Base-by-base conservation (phyloP, 2,888 invertebrate genomes). In the Microctonus brassicae region DNA sequence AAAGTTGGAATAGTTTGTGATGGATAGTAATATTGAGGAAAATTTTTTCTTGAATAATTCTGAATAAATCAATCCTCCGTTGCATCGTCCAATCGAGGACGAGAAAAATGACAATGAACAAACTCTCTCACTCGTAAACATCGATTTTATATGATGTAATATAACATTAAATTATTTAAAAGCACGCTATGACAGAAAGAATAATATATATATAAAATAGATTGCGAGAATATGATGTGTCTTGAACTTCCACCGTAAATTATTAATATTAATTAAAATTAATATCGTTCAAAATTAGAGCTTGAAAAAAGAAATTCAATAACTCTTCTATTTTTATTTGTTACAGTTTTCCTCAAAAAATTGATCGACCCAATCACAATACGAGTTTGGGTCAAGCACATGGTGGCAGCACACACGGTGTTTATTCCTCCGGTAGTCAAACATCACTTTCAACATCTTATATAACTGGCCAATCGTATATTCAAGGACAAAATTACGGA, bases 381-480 rank as follows among this genome's bases (percentile, higher is more conserved):
- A 73, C 83, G 60, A 82, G 80, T 78, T 80, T 82, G 62, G 83
- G 79, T 72, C 85, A 86, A 74, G 75, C 81, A 60, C 84, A 84
- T 75, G 79, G 83, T 10, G 77, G 79, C 53, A 81, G 81, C 47
- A 81, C 82, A 65, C 86, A 84, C 76, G 84, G 84, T 33, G 80
- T 82, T 10, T 86, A 86, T 70, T 85, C 86, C 20, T 82, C 86
- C 52, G 83, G 84, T 36, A 84, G 83, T 71, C 86, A 86, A 76
- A 82, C 84, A 6, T 81, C 83, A 39, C 83, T 87, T 62, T 86
- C 87, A 60, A 81, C 86, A 17, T 87, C 87, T 58, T 87, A 87
- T 78, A 83, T 87, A 79, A 86, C 87, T 7, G 87, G 87, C 47
- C 87, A 86, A 75, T 85, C 86, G 63, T 87, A 87, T 75, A 83